A percentile compares a stretch with the other conserved stretches of the same genome.
Evolutionary conservation across 2,113 vertebrate genomes (phyloP).

Genomic region (Notarius quadriscutis): DNA sequence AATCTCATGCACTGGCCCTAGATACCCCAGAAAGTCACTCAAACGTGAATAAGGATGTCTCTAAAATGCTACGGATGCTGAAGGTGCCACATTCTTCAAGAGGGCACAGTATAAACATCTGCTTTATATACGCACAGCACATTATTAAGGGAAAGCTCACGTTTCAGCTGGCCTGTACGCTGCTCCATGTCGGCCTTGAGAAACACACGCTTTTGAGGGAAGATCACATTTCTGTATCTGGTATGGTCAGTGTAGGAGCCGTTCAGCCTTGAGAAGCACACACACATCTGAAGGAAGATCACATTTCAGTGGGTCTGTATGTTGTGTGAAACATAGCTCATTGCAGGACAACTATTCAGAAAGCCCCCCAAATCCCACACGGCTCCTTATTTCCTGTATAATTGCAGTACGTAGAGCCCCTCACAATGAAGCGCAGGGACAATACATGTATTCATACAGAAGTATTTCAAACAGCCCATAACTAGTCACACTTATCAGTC

Average conservation of each 20-base stretch:
- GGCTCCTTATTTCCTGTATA: neutral
- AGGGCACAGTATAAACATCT: neutral
- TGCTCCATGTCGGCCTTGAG: neutral
- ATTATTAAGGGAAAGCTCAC: conserved; percentile 10
- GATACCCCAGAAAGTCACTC: conserved; percentile 44
- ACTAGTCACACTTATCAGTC: neutral
- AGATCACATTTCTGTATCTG: conserved; percentile 32
- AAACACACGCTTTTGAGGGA: conserved; percentile 10
- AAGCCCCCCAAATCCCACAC: neutral
- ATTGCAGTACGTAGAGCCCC: neutral
- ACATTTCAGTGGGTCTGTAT: conserved; percentile 15
- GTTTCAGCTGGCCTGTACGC: neutral
- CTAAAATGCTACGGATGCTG: conserved; percentile 45
- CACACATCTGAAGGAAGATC: conserved; percentile 27
- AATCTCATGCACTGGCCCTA: conserved; percentile 24
- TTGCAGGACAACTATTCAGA: neutral
- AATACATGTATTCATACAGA: neutral
- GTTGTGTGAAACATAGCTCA: conserved; percentile 21
- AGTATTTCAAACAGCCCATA: neutral
- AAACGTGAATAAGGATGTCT: conserved; percentile 43
- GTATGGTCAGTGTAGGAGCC: neutral
- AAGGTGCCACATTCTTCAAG: conserved; percentile 38
- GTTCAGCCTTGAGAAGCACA: conserved; percentile 23
- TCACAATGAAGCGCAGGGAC: neutral
- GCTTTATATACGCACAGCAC: neutral